phyloP scores from a whole-genome alignment of 2,888 invertebrate species.

The Muschampia plurimacula region DNA sequence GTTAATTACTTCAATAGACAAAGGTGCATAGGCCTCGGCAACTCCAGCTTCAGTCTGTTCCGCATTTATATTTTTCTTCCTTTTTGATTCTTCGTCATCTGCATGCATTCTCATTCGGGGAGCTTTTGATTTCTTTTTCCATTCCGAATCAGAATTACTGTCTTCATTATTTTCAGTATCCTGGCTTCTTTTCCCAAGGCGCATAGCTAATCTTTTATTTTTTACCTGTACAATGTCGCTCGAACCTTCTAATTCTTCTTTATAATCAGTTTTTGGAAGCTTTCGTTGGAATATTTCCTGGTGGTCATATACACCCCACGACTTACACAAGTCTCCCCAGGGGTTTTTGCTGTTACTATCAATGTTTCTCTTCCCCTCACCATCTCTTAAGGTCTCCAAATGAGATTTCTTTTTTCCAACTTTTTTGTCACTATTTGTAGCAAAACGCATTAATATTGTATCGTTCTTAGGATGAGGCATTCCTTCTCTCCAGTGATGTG shows the following conservation, averaged over 20 bases:
- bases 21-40: conserved; percentile 66
- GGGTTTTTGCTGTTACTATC: conserved; percentile 86
- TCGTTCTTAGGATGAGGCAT: conserved; percentile 87
- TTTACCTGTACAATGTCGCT: conserved; percentile 60
- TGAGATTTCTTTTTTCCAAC: conserved; percentile 80
- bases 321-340: conserved; percentile 89
- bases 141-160: conserved; percentile 82
- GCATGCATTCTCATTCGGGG: conserved; percentile 95
- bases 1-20: conserved; percentile 78
- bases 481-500: conserved; percentile 92
- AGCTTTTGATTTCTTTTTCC: conserved; percentile 87
- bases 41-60: conserved; percentile 50
- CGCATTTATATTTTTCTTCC: conserved; percentile 60
- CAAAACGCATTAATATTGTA: conserved; percentile 90
- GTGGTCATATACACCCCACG: conserved; percentile 89
- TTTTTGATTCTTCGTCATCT: conserved; percentile 92
- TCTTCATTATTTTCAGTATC: conserved; percentile 70
- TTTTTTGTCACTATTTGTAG: conserved; percentile 90
- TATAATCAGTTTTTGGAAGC: conserved; percentile 61
- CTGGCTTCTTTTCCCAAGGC: conserved; percentile 68
- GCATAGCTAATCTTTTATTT: conserved; percentile 73
- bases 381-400: conserved; percentile 46
- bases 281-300: conserved; percentile 82
- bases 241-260: conserved; percentile 57
- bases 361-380: conserved; percentile 58